A percentile compares a stretch with the other conserved stretches of the same genome.
Conservation (phyloP, 2,888 invertebrate species). For the Erpobdella octoculata region DNA sequence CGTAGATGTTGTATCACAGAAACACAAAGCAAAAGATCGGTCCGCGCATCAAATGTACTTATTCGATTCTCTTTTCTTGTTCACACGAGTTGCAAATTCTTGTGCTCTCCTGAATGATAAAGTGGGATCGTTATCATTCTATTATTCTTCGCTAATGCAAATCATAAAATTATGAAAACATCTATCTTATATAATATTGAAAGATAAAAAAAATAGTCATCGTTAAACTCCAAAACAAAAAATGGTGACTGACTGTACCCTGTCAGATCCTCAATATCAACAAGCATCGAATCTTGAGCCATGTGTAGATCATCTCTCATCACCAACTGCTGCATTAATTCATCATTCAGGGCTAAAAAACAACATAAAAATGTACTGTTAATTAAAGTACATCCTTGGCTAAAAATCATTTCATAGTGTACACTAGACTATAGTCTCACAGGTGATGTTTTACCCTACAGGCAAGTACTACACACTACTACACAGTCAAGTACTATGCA, state of each 20-base stretch:
- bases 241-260: constrained; percentile 40
- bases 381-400: neutral
- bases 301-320: constrained; percentile 90
- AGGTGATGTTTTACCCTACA: no score
- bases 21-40: neutral
- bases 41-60: neutral
- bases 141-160: neutral
- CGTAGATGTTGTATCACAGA: neutral
- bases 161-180: neutral
- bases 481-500: no score
- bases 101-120: constrained; percentile 31
- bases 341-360: constrained; percentile 70
- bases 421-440: no score
- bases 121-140: neutral
- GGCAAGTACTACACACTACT: no score
- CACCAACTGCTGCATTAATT: constrained; percentile 77
- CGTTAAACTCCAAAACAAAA: neutral
- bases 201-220: neutral
- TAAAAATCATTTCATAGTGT: no score
- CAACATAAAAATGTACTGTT: neutral
- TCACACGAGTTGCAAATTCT: constrained; percentile 32
- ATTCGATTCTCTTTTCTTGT: constrained; percentile 22
- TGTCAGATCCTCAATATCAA: constrained; percentile 90
- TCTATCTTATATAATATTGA: neutral
- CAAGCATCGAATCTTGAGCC: constrained; percentile 94